A percentile compares a stretch with the other conserved stretches of the same genome.
These are phyloP conservation scores for Drosophila anomalipes DNA, from an alignment of 2,888 invertebrate species.

Conservation along the genomic window DNA sequence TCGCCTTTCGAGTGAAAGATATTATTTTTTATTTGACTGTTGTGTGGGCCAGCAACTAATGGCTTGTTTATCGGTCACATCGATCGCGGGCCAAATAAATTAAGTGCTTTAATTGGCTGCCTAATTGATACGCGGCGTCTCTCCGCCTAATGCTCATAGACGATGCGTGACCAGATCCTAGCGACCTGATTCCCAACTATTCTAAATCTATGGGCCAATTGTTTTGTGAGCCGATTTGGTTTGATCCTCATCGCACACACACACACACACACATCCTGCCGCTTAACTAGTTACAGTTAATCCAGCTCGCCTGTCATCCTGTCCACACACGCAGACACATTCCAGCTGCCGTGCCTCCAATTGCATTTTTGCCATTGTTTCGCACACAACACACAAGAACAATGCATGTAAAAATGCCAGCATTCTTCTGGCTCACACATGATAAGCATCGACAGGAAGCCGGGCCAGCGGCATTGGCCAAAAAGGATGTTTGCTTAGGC, in stretches of 20 bases:
- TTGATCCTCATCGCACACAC: conserved; percentile 9
- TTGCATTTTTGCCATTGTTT: conserved; percentile 43
- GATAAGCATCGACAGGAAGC: conserved; percentile 78
- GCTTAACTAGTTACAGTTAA: conserved; percentile 48
- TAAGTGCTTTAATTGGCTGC: conserved; percentile 58
- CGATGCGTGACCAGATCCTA: conserved; percentile 25
- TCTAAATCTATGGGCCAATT: conserved; percentile 11
- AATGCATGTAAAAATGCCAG: conserved; percentile 30
- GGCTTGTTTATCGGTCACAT: conserved; percentile 64
- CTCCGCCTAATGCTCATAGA: conserved; percentile 32
- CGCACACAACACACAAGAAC: neutral
- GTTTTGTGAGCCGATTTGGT: conserved; percentile 45
- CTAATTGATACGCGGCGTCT: conserved; percentile 69
- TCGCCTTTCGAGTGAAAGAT: conserved; percentile 35
- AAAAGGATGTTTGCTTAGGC: conserved; percentile 79
- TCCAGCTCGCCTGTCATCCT: conserved; percentile 52
- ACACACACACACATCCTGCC: conserved; percentile 32
- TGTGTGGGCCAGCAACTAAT: conserved; percentile 54
- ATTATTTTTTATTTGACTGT: neutral
- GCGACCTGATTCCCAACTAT: neutral
- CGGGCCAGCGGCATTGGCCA: conserved; percentile 33
- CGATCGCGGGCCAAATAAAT: conserved; percentile 69
- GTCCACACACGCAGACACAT: conserved; percentile 18
- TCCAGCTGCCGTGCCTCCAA: conserved; percentile 53
- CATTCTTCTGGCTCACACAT: conserved; percentile 44